These are phyloP conservation scores for Zingel zingel DNA, from an alignment of 2,113 vertebrate species.

Conservation along the genomic window DNA sequence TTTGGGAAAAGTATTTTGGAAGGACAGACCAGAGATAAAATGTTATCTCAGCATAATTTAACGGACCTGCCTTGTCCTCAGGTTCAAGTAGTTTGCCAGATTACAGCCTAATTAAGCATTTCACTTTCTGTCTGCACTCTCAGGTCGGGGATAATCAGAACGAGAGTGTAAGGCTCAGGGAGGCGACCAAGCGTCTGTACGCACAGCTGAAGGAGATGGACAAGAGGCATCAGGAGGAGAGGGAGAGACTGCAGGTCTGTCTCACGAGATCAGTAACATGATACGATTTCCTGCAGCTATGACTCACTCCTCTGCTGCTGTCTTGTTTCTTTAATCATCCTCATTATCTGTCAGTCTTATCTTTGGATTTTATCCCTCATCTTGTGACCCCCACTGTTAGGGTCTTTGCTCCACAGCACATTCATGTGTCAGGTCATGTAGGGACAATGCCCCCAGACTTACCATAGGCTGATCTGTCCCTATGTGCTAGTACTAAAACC, in stretches of 20 bases:
- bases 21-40: neutral
- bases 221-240: conserved; percentile 86
- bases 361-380: conserved; percentile 36
- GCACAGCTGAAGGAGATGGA: conserved; percentile 87
- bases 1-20: neutral
- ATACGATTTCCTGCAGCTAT: conserved; percentile 38
- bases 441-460: conserved; percentile 25
- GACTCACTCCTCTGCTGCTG: conserved; percentile 53
- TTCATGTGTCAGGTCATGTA: conserved; percentile 26
- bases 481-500: neutral
- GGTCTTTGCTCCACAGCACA: conserved; percentile 25
- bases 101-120: conserved; percentile 47
- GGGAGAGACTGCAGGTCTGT: conserved; percentile 85
- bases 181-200: conserved; percentile 82
- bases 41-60: conserved; percentile 9
- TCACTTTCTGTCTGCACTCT: conserved; percentile 33
- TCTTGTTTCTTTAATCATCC: conserved; percentile 34
- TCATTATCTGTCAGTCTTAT: conserved; percentile 41
- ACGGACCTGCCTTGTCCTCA: neutral
- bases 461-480: neutral
- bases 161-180: conserved; percentile 81
- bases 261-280: conserved; percentile 36
- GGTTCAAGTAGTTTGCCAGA: conserved; percentile 26
- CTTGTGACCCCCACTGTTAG: conserved; percentile 22
- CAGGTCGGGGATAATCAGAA: conserved; percentile 76